A percentile compares a stretch with the other conserved stretches of the same genome.
These are phyloP conservation scores for Pantherophis vulpinus DNA, from an alignment of 2,797 vertebrate species.

Conservation along the genomic window DNA sequence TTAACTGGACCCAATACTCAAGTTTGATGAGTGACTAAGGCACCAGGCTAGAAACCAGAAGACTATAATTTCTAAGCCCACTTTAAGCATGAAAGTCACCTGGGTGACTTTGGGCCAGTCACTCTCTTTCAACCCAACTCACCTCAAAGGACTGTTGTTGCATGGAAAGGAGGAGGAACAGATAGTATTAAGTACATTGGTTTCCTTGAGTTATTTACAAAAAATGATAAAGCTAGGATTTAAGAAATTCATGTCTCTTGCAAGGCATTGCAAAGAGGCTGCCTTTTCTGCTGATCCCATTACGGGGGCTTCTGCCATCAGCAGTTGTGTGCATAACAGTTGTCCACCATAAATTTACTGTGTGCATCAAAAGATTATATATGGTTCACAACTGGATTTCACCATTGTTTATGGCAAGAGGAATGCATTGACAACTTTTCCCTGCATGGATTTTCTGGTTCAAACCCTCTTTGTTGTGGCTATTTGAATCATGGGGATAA, in stretches of 20 bases:
- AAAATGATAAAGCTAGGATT: not conserved
- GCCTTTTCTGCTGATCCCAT: not conserved
- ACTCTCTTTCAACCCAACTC: not conserved
- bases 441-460: not conserved
- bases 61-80: not conserved
- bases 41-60: not conserved
- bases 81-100: not conserved
- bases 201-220: not conserved
- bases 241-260: not conserved
- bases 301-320: no score
- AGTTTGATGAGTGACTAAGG: not conserved
- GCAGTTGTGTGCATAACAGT: no score
- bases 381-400: not conserved
- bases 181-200: not conserved
- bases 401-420: not conserved
- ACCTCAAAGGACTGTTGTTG: not conserved
- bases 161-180: not conserved
- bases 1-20: not conserved
- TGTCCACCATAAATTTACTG: no score
- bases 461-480: not conserved
- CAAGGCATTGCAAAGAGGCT: not conserved
- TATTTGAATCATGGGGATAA: not conserved
- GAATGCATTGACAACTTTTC: not conserved
- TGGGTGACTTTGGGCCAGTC: not conserved
- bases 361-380: no score